Base-by-base conservation (phyloP, 2,113 vertebrate species). In the Colius striatus region DNA sequence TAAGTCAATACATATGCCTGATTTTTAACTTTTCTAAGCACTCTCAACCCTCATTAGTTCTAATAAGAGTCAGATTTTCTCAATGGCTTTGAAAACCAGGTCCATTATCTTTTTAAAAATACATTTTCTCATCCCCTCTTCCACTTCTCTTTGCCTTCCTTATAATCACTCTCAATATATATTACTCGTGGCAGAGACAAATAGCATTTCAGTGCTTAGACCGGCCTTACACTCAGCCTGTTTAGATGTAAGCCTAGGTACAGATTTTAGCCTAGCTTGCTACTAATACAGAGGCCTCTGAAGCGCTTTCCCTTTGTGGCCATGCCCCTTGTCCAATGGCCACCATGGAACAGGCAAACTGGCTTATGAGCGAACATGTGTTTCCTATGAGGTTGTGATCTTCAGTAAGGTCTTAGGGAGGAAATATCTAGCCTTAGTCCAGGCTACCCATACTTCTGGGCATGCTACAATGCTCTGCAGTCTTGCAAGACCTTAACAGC, bases 21-120 rank as follows among this genome's bases (percentile, higher is more conserved):
- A 85, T 70, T 90, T 94, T 94, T 79, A 79, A 79, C 16, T 68
- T 89, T 83, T 73, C 55, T 89, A n/a, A 85, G 38, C 17, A 47
- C 14, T 85, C 54, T 87, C 22, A 91, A 38, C 4, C 5, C 12
- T n/a, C 71, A 8, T 83, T 48, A 90, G 21, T 15, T 5, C 11
- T 11, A 1, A 6, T 60, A 78, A 75, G 30, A 63, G 48, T 60
- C 38, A 51, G 63, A 84, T 84, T 87, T 91, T 84, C 29, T 87
- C 47, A 85, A 50, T 13, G 62, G 16, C 27, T 82, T 65, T 84
- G 70, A 87, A 87, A 91, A 87, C 2, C 11, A 66, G 5, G 22
- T 32, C 27, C 20, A 32, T 54, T 65, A 53, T 36, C 13, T 65
- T 18, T 47, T 87, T 57, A 36, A 23, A 79, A 74, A 62, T 20